Evolutionary conservation across 2,888 invertebrate species (phyloP).

Genomic region (Drepanosiphum platanoidis): DNA sequence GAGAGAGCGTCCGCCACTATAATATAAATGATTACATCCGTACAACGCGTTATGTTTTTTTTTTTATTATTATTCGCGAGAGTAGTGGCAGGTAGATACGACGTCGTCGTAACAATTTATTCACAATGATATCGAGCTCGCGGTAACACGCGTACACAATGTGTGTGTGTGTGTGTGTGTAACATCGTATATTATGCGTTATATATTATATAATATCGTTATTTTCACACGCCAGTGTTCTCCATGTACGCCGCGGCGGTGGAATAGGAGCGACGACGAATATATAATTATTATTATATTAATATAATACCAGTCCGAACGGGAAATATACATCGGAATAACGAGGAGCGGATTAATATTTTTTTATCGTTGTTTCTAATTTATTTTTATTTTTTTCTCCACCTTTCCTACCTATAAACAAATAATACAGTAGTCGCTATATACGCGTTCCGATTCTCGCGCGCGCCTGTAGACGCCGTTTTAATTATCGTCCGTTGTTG

Average conservation of each 20-base stretch:
- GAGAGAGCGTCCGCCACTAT: no score
- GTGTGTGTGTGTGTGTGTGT: neutral
- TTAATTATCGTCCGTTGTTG: neutral
- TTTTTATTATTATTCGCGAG: no score
- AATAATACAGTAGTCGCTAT: neutral
- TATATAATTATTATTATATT: no score
- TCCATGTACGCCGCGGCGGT: neutral
- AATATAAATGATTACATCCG: no score
- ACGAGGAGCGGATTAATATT: neutral
- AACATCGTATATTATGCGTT: no score
- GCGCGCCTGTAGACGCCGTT: neutral
- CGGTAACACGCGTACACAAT: no score
- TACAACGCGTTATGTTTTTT: no score
- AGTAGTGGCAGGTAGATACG: no score
- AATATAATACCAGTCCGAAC: neutral
- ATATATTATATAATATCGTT: neutral
- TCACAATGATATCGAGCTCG: neutral
- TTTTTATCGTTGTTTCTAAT: no score
- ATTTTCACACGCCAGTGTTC: neutral
- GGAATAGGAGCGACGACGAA: neutral
- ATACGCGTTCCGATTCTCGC: neutral
- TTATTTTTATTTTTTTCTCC: neutral
- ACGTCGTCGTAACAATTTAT: neutral
- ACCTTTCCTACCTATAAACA: neutral
- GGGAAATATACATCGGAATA: neutral